These are phyloP conservation scores for Lottia gigantea DNA, from an alignment of 2,888 invertebrate species.

Conservation along the genomic window DNA sequence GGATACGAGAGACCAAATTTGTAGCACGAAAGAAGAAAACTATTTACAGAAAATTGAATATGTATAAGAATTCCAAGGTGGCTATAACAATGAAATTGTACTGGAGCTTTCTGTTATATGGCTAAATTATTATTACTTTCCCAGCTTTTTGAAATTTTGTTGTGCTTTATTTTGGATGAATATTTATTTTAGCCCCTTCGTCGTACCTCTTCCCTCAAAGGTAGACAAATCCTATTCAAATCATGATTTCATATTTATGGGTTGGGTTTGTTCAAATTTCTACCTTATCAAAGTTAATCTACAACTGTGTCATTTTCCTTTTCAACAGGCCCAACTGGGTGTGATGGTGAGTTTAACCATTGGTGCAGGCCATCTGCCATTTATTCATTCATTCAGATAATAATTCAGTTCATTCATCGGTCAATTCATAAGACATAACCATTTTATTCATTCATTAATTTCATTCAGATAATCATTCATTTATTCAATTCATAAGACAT, in stretches of 20 bases:
- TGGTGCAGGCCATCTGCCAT: constrained; percentile 10
- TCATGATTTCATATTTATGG: too few species aligned
- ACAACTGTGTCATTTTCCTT: constrained; percentile 13
- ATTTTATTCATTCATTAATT: not conserved
- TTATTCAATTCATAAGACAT: not conserved
- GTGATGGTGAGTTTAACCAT: constrained; percentile 50
- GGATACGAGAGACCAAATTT: too few species aligned
- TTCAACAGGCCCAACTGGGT: constrained; percentile 52
- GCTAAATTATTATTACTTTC: too few species aligned
- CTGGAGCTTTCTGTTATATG: too few species aligned
- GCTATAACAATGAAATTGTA: too few species aligned
- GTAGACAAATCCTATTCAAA: not conserved
- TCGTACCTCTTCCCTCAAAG: constrained; percentile 10
- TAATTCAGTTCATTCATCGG: constrained; percentile 5
- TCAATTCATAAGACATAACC: constrained; percentile 9
- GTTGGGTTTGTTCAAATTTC: too few species aligned
- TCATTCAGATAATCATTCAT: not conserved
- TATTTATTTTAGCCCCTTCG: constrained; percentile 17
- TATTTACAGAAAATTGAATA: not conserved
- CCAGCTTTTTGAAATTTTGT: too few species aligned
- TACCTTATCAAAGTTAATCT: too few species aligned
- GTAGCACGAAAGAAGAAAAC: too few species aligned
- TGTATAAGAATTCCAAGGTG: not conserved
- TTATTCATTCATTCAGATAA: constrained; percentile 4
- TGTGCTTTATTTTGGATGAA: too few species aligned